phyloP scores from a whole-genome alignment of 2,797 vertebrate genomes.

The Anomalospiza imberbis region DNA sequence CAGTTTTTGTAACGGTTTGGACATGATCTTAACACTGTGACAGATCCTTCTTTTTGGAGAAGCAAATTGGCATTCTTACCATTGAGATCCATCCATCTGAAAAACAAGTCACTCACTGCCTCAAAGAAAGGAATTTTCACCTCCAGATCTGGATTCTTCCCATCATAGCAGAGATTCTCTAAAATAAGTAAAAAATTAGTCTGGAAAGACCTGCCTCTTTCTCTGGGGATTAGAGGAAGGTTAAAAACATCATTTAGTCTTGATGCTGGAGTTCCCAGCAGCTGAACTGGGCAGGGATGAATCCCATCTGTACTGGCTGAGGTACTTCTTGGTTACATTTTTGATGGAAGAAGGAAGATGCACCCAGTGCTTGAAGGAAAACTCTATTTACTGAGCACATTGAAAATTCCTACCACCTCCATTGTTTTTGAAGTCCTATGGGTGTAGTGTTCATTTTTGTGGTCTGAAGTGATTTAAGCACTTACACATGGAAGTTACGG shows the following conservation, averaged over 20 bases:
- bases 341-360: not conserved
- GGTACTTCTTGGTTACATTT: not conserved
- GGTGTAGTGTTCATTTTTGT: constrained; percentile 24
- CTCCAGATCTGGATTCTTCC: not conserved
- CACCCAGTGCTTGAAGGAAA: not conserved
- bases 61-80: not conserved
- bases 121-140: not conserved
- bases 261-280: not conserved
- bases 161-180: not conserved
- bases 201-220: not conserved
- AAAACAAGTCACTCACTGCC: not conserved
- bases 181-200: not conserved
- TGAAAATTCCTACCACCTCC: not conserved
- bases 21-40: not conserved
- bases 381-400: not conserved
- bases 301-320: not conserved
- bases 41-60: not conserved
- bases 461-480: constrained; percentile 14
- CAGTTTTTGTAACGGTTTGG: not conserved
- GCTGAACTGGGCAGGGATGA: not conserved
- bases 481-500: constrained; percentile 14
- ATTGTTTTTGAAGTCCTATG: not conserved
- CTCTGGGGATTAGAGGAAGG: not conserved
- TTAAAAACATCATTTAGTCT: not conserved
- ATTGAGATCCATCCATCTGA: not conserved